A percentile compares a stretch with the other conserved stretches of the same genome.
Conservation (phyloP, 2,888 invertebrate genomes). For the Harpalus rubripes region DNA sequence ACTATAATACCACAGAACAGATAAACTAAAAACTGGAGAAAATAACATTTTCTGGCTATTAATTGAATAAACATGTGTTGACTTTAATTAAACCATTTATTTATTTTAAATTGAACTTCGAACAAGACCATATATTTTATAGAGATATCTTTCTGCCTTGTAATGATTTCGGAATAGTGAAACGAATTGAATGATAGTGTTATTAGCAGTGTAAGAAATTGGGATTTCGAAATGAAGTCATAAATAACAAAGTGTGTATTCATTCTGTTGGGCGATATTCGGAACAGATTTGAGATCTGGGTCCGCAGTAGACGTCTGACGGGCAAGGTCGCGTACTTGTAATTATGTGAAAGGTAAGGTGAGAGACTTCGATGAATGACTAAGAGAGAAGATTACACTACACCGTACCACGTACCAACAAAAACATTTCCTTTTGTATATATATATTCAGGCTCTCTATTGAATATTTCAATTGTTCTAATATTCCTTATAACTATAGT, state of each 20-base stretch:
- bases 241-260: conserved; percentile 7
- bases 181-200: not conserved
- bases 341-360: conserved; percentile 1
- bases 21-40: no score
- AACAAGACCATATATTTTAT: no score
- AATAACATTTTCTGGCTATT: no score
- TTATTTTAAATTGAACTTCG: no score
- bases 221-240: not conserved
- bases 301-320: not conserved
- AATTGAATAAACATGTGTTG: no score
- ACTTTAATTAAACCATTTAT: no score
- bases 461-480: no score
- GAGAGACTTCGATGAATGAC: conserved; percentile 5
- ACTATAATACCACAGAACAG: no score
- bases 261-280: conserved; percentile 5
- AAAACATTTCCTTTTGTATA: not conserved
- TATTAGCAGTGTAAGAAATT: not conserved
- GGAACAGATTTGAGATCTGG: conserved; percentile 5
- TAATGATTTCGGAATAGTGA: no score
- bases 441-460: no score
- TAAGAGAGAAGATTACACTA: not conserved
- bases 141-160: no score
- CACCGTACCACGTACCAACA: not conserved
- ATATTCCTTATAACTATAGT: no score
- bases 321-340: conserved; percentile 18